A percentile compares a stretch with the other conserved stretches of the same genome.
These are phyloP conservation scores for Stegastes partitus DNA, from an alignment of 2,113 vertebrate genomes.

Conservation along the genomic window DNA sequence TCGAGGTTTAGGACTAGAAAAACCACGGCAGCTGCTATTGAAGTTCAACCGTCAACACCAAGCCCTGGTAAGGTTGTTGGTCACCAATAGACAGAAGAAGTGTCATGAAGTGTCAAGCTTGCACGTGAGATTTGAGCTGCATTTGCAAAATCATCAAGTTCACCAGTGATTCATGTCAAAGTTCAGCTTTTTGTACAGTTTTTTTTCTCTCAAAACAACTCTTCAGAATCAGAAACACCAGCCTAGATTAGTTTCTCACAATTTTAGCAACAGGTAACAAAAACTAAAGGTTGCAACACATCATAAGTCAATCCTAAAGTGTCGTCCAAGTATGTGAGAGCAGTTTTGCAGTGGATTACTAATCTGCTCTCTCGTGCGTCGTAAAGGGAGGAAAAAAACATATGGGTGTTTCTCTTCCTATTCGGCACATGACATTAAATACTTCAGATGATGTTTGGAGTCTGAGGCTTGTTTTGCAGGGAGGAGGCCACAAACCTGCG, in stretches of 20 bases:
- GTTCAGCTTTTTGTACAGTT: neutral
- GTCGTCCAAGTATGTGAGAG: neutral
- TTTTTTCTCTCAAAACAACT: too few species aligned
- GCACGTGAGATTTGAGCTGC: too few species aligned
- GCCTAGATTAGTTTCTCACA: neutral
- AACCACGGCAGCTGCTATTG: neutral
- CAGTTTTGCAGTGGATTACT: constrained; percentile 20
- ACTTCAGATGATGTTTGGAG: constrained; percentile 25
- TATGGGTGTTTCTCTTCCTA: constrained; percentile 59
- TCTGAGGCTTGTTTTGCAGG: constrained; percentile 51
- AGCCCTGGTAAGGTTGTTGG: too few species aligned
- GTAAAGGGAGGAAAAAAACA: neutral
- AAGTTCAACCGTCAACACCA: too few species aligned
- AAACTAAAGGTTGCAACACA: neutral
- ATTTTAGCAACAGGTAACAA: neutral
- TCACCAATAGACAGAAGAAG: too few species aligned
- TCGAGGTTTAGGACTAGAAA: neutral
- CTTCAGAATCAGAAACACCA: neutral
- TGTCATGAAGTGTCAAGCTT: too few species aligned
- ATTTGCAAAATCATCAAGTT: too few species aligned
- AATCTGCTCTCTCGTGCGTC: constrained; percentile 15
- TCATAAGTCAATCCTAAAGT: neutral
- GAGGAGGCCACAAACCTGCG: constrained; percentile 49
- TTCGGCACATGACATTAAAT: constrained; percentile 56
- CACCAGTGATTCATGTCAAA: neutral